Base-by-base conservation (phyloP, 2,797 vertebrate genomes). In the Perdix hodgsoniae region DNA sequence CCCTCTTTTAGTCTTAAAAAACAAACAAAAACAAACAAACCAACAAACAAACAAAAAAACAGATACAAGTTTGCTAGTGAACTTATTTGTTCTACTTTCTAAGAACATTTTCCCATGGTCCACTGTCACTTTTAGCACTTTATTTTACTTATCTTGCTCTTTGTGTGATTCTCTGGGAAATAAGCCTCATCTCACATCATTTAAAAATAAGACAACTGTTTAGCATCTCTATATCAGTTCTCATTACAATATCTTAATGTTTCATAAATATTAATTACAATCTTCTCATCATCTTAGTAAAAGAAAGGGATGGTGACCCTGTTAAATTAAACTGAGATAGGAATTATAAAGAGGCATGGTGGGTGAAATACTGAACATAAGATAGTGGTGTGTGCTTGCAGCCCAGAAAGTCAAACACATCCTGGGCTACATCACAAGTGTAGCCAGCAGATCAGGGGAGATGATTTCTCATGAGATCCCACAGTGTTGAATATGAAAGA, bases 261-360 rank as follows among this genome's bases (percentile, higher is more conserved):
- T 59, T 64, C 31, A 59, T 83, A 72, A 96, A 91, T 91, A 92
- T 77, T 83, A 88, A 94, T 80, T 9, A 8, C 0, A 92, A n/a
- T 77, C 2, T 57, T 88, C 33, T 33, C 14, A 35, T 6, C 15
- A 40, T 72, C 61, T 61, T 74, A 74, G 15, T 61, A 74, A 91
- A 59, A 83, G 29, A 57, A 91, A 89, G 21, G 45, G n/a, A 18
- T 85, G 60, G 63, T 2, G 29, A 79, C 76, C 71, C 69, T 82
- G 11, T 72, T 81, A 90, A 72, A 81, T 69, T 81, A 91, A 95
- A 75, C 77, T 63, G 59, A 83, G 12, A 67, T 5, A 10, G 21
- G 40, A 77, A 69, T 90, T 78, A 75, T 26, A 88, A 86, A 93
- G 57, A 26, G 83, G 9, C 40, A 69, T 22, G 5, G n/a, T 33